A percentile compares a stretch with the other conserved stretches of the same genome.
phyloP scores from a whole-genome alignment of 2,113 vertebrate genomes.

The Limnothrissa miodon region DNA sequence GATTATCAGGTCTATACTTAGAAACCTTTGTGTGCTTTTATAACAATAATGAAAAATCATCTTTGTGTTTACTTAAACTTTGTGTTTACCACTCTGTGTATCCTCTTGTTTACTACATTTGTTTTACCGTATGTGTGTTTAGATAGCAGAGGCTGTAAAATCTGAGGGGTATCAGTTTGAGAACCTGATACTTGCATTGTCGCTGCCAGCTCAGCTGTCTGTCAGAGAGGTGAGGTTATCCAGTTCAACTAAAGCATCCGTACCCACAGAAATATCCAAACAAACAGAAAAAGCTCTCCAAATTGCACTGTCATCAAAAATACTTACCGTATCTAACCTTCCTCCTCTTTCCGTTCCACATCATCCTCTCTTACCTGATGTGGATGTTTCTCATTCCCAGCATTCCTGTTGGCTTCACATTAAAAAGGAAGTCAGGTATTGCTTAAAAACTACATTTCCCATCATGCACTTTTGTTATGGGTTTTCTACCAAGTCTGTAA shows the following conservation, averaged over 20 bases:
- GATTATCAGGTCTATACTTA: background rate
- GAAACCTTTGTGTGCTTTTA: background rate
- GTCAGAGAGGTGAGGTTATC: slow-evolving; percentile 86
- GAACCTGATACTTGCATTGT: slow-evolving; percentile 86
- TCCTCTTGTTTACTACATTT: background rate
- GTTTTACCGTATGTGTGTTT: slow-evolving; percentile 20
- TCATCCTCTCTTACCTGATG: slow-evolving; percentile 15
- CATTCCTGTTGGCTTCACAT: slow-evolving; percentile 88
- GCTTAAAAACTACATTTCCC: slow-evolving; percentile 4
- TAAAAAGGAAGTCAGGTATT: slow-evolving; percentile 86
- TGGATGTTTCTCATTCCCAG: slow-evolving; percentile 59
- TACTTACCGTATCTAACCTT: background rate
- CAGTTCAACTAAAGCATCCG: background rate
- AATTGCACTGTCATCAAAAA: background rate
- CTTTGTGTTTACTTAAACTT: too few relatives aligned
- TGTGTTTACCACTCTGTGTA: background rate
- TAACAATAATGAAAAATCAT: background rate
- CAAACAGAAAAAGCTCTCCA: background rate
- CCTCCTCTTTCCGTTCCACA: background rate
- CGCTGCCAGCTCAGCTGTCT: slow-evolving; percentile 89
- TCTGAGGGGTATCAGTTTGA: slow-evolving; percentile 81
- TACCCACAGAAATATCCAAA: background rate
- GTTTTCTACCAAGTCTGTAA: background rate
- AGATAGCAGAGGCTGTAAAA: slow-evolving; percentile 84
- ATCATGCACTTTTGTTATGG: background rate